Evolutionary conservation across 2,888 invertebrate species (phyloP).

Genomic region (Brenthis ino): DNA sequence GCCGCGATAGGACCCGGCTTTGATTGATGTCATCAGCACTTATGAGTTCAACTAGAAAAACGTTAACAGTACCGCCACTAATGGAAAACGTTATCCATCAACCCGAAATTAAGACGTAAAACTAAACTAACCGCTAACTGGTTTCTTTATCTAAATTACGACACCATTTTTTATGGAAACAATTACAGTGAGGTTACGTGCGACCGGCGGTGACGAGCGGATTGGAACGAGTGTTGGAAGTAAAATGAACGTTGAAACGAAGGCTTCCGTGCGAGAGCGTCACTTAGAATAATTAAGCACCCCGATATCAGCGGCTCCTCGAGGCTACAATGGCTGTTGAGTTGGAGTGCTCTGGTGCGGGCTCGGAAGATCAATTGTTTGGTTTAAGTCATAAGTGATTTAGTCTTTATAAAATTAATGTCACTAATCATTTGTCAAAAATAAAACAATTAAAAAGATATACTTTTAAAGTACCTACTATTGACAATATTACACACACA

Average conservation of each 20-base stretch:
- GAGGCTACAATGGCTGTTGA: constrained; percentile 67
- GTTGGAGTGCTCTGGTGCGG: constrained; percentile 61
- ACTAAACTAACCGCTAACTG: constrained; percentile 44
- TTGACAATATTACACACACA: too few relatives aligned
- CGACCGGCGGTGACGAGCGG: constrained; percentile 40
- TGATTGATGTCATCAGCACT: constrained; percentile 74
- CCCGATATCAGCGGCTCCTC: constrained; percentile 50
- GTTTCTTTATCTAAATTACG: constrained; percentile 62
- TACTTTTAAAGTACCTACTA: neutral
- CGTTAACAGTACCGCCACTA: constrained; percentile 71
- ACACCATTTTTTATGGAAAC: constrained; percentile 60
- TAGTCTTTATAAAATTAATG: neutral
- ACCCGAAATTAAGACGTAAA: constrained; percentile 65
- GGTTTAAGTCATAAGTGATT: constrained; percentile 44
- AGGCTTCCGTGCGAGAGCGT: constrained; percentile 43
- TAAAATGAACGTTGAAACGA: constrained; percentile 36
- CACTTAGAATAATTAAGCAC: constrained; percentile 63
- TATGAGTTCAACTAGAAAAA: constrained; percentile 58
- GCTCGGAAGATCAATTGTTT: constrained; percentile 50
- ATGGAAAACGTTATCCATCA: constrained; percentile 73
- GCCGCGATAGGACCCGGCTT: constrained; percentile 58
- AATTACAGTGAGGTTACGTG: constrained; percentile 48
- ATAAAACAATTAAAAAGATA: neutral
- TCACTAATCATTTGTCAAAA: neutral
- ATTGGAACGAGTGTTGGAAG: constrained; percentile 46